Evolutionary conservation across 2,797 vertebrate genomes (phyloP).

Genomic region (Arrhamphus sclerolepis): DNA sequence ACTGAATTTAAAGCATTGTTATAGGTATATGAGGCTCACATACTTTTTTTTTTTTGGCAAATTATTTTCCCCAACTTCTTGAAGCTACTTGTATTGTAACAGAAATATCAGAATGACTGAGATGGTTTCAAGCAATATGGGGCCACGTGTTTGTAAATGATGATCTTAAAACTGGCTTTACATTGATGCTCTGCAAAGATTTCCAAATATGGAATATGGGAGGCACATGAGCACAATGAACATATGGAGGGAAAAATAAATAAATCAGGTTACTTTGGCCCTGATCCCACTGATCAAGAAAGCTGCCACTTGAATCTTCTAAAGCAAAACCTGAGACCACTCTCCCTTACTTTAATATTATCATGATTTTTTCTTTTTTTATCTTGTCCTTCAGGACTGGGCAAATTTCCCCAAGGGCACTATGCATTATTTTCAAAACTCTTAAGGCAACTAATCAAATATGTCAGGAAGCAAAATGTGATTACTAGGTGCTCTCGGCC

Average conservation of each 20-base stretch:
- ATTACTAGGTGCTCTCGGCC: slow-evolving; percentile 46
- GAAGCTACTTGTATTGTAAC: no score
- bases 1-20: not conserved
- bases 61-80: no score
- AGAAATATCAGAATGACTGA: not conserved
- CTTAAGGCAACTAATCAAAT: slow-evolving; percentile 67
- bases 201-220: slow-evolving; percentile 1
- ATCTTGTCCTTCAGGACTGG: slow-evolving; percentile 53
- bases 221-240: slow-evolving; percentile 14
- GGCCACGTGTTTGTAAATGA: not conserved
- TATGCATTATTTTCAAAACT: slow-evolving; percentile 57
- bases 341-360: no score
- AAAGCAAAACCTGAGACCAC: slow-evolving; percentile 48
- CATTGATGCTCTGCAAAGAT: no score
- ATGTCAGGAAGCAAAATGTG: slow-evolving; percentile 53
- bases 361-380: not conserved
- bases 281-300: slow-evolving; percentile 46
- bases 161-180: no score
- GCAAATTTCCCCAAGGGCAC: slow-evolving; percentile 61
- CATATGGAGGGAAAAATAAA: slow-evolving; percentile 15
- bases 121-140: not conserved
- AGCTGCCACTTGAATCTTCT: slow-evolving; percentile 55
- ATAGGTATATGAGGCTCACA: no score
- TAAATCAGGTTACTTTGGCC: slow-evolving; percentile 41
- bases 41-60: no score